Evolutionary conservation across 2,797 vertebrate genomes (phyloP).

Genomic region (Agapornis canus): DNA sequence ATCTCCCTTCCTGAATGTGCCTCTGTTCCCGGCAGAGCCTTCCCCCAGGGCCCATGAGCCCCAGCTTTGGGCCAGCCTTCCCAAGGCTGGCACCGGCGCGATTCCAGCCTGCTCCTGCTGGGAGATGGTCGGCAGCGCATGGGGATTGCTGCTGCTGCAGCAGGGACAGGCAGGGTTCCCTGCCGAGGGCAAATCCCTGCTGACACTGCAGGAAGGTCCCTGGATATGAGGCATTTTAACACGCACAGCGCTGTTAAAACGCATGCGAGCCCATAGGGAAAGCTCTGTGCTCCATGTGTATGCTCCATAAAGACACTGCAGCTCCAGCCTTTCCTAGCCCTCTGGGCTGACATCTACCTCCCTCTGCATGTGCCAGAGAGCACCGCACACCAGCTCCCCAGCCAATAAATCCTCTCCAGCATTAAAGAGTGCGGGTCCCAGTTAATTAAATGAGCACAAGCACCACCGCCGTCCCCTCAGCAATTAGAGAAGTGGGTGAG

Average conservation of each 20-base stretch:
- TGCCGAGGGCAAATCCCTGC: background rate
- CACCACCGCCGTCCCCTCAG: background rate
- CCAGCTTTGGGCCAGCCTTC: background rate
- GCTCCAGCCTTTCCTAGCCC: background rate
- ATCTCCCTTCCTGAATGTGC: background rate
- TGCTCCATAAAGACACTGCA: background rate
- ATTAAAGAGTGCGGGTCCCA: background rate
- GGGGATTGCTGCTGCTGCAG: background rate
- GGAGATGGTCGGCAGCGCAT: background rate
- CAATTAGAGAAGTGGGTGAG: conserved; percentile 55
- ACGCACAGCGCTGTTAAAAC: background rate
- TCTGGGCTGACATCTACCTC: background rate
- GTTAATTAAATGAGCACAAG: conserved; percentile 55
- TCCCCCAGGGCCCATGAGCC: background rate
- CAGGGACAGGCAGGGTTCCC: background rate
- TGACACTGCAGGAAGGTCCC: background rate
- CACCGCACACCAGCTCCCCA: background rate
- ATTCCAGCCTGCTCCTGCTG: accelerated
- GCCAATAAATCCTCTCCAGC: conserved; percentile 29
- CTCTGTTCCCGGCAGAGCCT: background rate
- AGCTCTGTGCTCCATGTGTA: background rate
- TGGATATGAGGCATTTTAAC: accelerated
- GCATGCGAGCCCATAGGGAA: background rate
- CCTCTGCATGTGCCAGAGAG: background rate
- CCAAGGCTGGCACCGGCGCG: accelerated